These are phyloP conservation scores for Clitarchus hookeri DNA, from an alignment of 2,888 invertebrate species.

Conservation along the genomic window DNA sequence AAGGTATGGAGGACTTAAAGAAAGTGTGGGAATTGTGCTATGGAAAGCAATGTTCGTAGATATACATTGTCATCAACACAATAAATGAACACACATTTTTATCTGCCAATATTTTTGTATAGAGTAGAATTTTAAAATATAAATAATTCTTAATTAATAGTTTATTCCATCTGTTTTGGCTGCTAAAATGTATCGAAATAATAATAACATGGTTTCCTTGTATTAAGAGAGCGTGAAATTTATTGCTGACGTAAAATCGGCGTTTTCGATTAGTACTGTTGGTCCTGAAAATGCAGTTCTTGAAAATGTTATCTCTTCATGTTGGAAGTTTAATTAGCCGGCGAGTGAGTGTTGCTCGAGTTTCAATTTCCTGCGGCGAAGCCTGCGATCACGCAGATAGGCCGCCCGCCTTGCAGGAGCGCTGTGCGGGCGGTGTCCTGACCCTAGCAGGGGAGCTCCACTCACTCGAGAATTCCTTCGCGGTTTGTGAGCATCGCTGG, in stretches of 20 bases:
- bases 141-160: too few relatives aligned
- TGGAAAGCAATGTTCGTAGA: too few relatives aligned
- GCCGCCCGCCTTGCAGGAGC: not conserved
- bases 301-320: conserved; percentile 14
- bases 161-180: too few relatives aligned
- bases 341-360: not conserved
- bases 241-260: not conserved
- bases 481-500: too few relatives aligned
- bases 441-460: not conserved
- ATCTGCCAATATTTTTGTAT: too few relatives aligned
- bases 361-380: conserved; percentile 9
- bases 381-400: not conserved
- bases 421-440: not conserved
- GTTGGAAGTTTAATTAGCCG: not conserved
- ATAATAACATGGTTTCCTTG: not conserved
- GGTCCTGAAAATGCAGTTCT: not conserved
- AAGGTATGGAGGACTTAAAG: too few relatives aligned
- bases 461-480: not conserved
- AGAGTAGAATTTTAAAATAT: too few relatives aligned
- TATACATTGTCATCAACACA: too few relatives aligned
- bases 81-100: too few relatives aligned
- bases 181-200: too few relatives aligned
- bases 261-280: conserved; percentile 6
- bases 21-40: too few relatives aligned
- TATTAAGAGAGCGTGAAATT: not conserved